Evolutionary conservation across 2,888 invertebrate genomes (phyloP), one percentile per base, ranked within the genome.

Genomic region (Eubasilissa splendida): DNA sequence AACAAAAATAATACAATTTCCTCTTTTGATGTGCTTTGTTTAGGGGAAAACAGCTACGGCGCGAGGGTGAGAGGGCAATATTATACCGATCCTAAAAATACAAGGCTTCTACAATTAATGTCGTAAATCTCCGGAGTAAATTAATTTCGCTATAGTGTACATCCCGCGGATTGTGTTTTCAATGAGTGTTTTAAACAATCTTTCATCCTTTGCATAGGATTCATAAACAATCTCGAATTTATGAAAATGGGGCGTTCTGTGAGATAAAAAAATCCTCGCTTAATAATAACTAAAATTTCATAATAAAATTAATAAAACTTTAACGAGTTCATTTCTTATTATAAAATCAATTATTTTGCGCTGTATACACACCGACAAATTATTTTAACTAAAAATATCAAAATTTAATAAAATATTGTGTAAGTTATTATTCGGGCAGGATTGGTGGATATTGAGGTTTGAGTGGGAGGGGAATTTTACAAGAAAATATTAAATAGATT

Each of bases 1-100:
- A 66, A 76, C 76, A 76, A 76, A 76, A 76, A 76, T 76, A 76
- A 65, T 65, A 76, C 58, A 73, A 73, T 73, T 73, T 73, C 54
- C 66, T 33, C 56, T 54, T 76, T 76, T 76, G 76, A 65, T 76
- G 65, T 66, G 50, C 76, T 76, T 76, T 76, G 71, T 73, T 73
- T 73, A 56, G 31, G 33, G 14, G 54, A 11, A 73, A 73, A 73
- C 9, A 56, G 33, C 56, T 73, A 42, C 56, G 42, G 42, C 4
- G n/a, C 66, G 14, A 5, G 71, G 54, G 33, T 73, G 42, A 9
- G 71, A 10, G 22, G 42, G 58, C 58, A 73, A 56, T 73, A 73
- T 73, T 73, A 73, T 73, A 56, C 33, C 71, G 56, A 56, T 73
- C 71, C 71, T 58, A 73, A 73, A 70, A 73, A 73, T 56, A 73